Base-by-base conservation (phyloP, 2,888 invertebrate genomes). In the Hemicrepidius hirtus region DNA sequence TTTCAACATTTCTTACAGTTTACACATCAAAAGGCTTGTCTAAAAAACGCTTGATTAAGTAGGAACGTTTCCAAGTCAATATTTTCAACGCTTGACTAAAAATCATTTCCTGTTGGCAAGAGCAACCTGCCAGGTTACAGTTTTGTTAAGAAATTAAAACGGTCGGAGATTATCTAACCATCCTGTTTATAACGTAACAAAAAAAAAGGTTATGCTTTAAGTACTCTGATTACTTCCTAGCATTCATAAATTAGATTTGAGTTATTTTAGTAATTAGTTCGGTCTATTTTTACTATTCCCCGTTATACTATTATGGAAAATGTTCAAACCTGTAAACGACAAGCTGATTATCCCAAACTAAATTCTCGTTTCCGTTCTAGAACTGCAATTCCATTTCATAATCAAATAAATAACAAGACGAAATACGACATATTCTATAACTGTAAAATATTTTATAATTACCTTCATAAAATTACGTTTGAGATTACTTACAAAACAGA, bases 21-120 rank as follows among this genome's bases (percentile, higher is more conserved):
- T 40, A 32, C 40, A 65, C 53, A 40, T 53, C 65, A 65, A 65
- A 32, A 32, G 55, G 32, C 32, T 2, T 55, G 16, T 16, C 24
- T 55, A 67, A 67, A n/a, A 59, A 59, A n/a, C 41, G 46, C 28
- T 59, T 59, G 44, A 67, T 67, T 57, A 57, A 46, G 59, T 12
- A 59, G 44, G 67, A 67, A 46, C 2, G 13, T 44, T 28, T 67
- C 41, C 28, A 41, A 44, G 59, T 57, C 57, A 18, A 13, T 13
- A 44, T 55, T 32, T 32, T 28, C 28, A 21, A 18, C 28, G 32
- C n/a, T 28, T 28, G 32, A 35, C 55, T 32, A 32, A 46, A 67
- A 67, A 66, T 59, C 41, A 67, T 44, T 55, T 57, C 67, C 57
- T 41, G 57, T 32, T 46, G 24, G 55, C 55, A 55, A 55, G 32